Evolutionary conservation across 1,140 invertebrate genomes (phyloP).

Genomic region (Andrena cerasifolii): DNA sequence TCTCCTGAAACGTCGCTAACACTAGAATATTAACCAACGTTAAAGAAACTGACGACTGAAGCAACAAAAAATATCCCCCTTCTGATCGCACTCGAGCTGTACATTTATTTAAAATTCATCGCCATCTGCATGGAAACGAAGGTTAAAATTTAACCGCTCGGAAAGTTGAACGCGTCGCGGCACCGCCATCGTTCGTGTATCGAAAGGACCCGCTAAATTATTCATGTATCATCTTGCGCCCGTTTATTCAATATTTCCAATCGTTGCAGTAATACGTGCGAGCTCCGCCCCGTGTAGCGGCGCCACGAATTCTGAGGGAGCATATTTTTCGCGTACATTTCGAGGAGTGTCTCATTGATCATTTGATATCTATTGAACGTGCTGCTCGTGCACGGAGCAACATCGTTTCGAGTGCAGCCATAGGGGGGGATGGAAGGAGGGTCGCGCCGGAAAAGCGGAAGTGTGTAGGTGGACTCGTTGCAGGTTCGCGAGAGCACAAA

Average conservation of each 20-base stretch:
- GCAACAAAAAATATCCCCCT: too few species aligned
- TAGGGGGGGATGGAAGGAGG: background rate
- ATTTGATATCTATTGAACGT: slow-evolving; percentile 53
- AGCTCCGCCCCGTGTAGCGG: background rate
- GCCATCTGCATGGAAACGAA: too few species aligned
- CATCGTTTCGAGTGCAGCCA: slow-evolving; percentile 38
- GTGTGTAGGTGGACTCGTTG: slow-evolving; percentile 19
- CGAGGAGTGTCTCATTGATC: slow-evolving; percentile 45
- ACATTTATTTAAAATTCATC: too few species aligned
- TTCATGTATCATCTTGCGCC: background rate
- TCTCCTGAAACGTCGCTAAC: too few species aligned
- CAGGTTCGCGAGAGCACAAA: background rate
- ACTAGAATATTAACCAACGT: too few species aligned
- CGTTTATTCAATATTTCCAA: slow-evolving; percentile 3
- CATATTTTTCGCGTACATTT: slow-evolving; percentile 35
- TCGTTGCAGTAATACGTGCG: background rate
- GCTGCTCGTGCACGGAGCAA: slow-evolving; percentile 30
- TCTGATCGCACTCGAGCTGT: too few species aligned
- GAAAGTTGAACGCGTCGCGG: too few species aligned
- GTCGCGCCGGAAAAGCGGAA: slow-evolving; percentile 29
- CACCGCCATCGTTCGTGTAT: background rate
- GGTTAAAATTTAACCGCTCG: too few species aligned
- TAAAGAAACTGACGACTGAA: too few species aligned
- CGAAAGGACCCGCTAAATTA: background rate
- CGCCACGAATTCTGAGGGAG: background rate